Evolutionary conservation across 1,140 invertebrate species (phyloP), one percentile per base, ranked within the genome.

Genomic region (Anastrepha ludens): DNA sequence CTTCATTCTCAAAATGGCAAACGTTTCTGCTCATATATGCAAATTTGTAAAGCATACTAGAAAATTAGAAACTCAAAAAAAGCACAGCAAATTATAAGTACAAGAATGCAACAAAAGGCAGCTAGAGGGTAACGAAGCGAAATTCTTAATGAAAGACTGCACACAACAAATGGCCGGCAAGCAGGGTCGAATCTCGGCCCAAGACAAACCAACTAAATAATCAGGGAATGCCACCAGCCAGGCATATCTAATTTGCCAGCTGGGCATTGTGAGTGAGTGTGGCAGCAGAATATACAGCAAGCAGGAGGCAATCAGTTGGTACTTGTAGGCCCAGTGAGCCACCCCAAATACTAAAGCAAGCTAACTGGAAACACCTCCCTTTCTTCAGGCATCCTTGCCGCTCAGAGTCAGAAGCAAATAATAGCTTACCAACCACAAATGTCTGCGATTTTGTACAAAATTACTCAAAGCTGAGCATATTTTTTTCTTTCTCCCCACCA

Each of bases 371-470:
- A 1, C 11, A 55, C 50, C 50, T 55, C 29, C 1, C 29, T 29
- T 29, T 29, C 50, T 55, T 55, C 50, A 67, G n/a, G 64, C 64
- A 67, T 29, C 64, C 3, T 67, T 67, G 64, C 64, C 64, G 1
- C 64, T 67, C 9, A 74, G 7, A 7, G 15, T 44, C 17, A 41
- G 15, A 8, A 29, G 39, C 67, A 17, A 44, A 11, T 47, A 74
- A 74, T 41, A 44, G 41, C 67, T 44, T n/a, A 7, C 39, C 41
- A 44, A 74, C 67, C 41, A 44, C 13, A 74, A 74, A 74, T 74
- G 67, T 74, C 67, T 74, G 44, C 44, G 67, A 17, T 74, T 70
- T 70, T 44, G 67, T 41, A 70, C 39, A 44, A 70, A 70, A 70
- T 70, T 70, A 70, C 67, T 70, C 67, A 17, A 70, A 70, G 39